A percentile compares a stretch with the other conserved stretches of the same genome.
phyloP scores from a whole-genome alignment of 2,888 invertebrate species.

The Aporophyla lueneburgensis region DNA sequence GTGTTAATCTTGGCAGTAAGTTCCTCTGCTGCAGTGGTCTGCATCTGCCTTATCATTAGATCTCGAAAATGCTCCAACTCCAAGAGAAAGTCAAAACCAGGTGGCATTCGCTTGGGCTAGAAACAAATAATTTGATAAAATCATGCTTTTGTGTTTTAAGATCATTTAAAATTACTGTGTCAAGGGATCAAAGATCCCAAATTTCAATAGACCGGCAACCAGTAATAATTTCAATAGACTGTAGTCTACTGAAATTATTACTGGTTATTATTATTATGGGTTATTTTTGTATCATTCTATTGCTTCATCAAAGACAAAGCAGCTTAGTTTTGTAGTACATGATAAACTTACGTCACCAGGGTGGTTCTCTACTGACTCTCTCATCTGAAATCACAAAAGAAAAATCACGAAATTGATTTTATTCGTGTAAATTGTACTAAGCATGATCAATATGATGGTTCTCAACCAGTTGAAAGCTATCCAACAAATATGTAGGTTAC shows the following conservation, averaged over 20 bases:
- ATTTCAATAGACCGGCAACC: no score
- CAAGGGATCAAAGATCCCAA: not conserved
- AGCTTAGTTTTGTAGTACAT: not conserved
- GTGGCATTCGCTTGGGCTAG: conserved; percentile 1
- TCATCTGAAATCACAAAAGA: conserved; percentile 37
- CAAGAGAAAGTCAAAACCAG: conserved; percentile 77
- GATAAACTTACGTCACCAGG: conserved; percentile 44
- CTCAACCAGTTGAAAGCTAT: no score
- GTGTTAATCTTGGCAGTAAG: conserved; percentile 82
- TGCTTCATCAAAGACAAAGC: not conserved
- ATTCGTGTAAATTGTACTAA: not conserved
- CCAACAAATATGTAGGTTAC: not conserved
- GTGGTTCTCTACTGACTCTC: conserved; percentile 6
- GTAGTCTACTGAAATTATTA: not conserved
- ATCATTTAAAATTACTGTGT: not conserved
- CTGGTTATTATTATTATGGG: no score
- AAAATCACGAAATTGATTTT: not conserved
- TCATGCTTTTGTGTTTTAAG: not conserved
- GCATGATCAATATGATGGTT: not conserved
- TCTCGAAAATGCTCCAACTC: conserved; percentile 82
- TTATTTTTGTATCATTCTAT: not conserved
- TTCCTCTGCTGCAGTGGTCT: conserved; percentile 87
- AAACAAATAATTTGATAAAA: not conserved
- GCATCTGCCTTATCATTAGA: conserved; percentile 83
- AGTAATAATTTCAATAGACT: not conserved